Conservation (phyloP, 1,140 invertebrate species). For the Cepaea nemoralis region DNA sequence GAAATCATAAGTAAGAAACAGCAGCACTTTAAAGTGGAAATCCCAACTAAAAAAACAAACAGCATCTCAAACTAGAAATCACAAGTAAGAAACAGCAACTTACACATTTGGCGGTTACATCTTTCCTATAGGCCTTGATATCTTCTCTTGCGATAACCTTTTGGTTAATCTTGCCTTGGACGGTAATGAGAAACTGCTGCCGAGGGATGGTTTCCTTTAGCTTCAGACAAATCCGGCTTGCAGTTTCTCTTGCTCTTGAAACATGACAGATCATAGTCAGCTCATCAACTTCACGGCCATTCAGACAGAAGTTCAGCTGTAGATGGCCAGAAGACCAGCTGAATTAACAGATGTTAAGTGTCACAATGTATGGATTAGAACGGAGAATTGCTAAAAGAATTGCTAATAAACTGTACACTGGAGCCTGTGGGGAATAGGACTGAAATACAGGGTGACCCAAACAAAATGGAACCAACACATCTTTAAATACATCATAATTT, state of each 20-base stretch:
- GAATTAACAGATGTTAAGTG: no score
- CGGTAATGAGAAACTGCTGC: slow-evolving; percentile 87
- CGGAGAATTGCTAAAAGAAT: no score
- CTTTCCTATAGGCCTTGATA: slow-evolving; percentile 89
- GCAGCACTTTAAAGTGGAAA: not conserved
- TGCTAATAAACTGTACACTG: no score
- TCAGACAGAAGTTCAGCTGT: slow-evolving; percentile 85
- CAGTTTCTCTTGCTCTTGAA: slow-evolving; percentile 79
- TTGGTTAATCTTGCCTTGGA: slow-evolving; percentile 87
- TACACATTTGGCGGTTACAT: slow-evolving; percentile 93
- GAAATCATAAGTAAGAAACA: no score
- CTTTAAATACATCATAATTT: no score
- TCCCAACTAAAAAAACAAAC: not conserved
- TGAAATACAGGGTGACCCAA: no score
- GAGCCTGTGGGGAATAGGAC: no score
- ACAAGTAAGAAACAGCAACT: no score
- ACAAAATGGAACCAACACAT: no score
- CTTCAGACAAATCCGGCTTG: slow-evolving; percentile 81
- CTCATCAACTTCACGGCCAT: slow-evolving; percentile 87
- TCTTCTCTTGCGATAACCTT: slow-evolving; percentile 90
- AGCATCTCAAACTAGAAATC: no score
- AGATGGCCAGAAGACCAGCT: slow-evolving; percentile 54
- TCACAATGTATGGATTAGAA: no score
- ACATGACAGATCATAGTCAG: slow-evolving; percentile 86
- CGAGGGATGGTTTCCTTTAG: slow-evolving; percentile 90